These are phyloP conservation scores for Trematomus bernacchii DNA, from an alignment of 2,797 vertebrate species.

Conservation along the genomic window DNA sequence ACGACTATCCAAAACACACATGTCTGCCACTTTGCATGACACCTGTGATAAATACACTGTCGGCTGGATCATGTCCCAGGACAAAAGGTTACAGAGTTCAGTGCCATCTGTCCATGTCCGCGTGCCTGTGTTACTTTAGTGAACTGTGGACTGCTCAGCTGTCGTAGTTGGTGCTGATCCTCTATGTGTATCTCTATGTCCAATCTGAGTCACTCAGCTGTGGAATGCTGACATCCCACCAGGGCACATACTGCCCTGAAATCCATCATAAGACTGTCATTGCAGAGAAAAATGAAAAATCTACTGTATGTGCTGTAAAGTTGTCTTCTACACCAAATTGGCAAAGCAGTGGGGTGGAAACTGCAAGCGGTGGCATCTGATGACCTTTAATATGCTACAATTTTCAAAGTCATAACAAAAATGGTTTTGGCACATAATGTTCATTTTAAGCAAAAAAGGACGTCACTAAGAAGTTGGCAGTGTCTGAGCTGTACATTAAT, in stretches of 20 bases:
- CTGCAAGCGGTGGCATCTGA: conserved; percentile 10
- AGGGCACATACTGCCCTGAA: conserved; percentile 39
- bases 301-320: conserved; percentile 13
- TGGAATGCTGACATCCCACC: conserved; percentile 41
- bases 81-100: conserved; percentile 76
- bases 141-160: conserved; percentile 44
- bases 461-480: not conserved
- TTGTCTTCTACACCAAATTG: conserved; percentile 8
- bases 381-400: not conserved
- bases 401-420: not conserved
- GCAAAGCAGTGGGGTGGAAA: not conserved
- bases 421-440: not conserved
- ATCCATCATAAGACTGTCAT: conserved; percentile 13
- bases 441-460: conserved; percentile 9
- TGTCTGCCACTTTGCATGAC: conserved; percentile 29
- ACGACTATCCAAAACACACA: not conserved
- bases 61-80: conserved; percentile 47
- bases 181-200: conserved; percentile 33
- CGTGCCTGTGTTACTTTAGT: conserved; percentile 47
- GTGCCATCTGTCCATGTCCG: conserved; percentile 63
- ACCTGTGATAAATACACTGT: conserved; percentile 34
- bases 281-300: conserved; percentile 31
- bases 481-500: not conserved
- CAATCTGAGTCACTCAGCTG: conserved; percentile 30
- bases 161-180: conserved; percentile 20